phyloP scores from a whole-genome alignment of 2,113 vertebrate genomes.

The Hyperopisus bebe region DNA sequence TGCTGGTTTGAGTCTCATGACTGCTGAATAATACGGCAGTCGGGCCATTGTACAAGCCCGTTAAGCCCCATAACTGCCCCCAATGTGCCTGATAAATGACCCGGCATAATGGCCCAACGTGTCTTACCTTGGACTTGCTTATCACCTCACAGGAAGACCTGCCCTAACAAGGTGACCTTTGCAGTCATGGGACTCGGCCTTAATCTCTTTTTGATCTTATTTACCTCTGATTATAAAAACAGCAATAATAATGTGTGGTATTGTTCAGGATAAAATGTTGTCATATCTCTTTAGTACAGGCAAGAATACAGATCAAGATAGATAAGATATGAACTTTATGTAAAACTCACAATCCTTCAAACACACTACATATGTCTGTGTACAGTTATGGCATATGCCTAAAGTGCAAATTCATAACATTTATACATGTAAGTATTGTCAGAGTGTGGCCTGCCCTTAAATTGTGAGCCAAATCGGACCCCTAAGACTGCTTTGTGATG shows the following conservation, averaged over 20 bases:
- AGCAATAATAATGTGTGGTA: not conserved
- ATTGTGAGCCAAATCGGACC: not conserved
- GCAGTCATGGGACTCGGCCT: not conserved
- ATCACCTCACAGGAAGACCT: not conserved
- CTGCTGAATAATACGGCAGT: not conserved
- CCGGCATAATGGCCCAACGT: not conserved
- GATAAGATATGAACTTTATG: not conserved
- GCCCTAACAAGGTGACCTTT: not conserved
- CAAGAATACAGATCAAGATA: not conserved
- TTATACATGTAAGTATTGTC: not conserved
- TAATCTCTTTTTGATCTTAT: not conserved
- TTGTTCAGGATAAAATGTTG: not conserved
- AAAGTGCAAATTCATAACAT: not conserved
- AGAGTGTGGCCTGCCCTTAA: not conserved
- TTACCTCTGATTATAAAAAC: not conserved
- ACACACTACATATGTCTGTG: not conserved
- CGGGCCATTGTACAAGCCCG: not conserved
- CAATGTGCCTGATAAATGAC: not conserved
- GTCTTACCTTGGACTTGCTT: not conserved
- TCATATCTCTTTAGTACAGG: not conserved
- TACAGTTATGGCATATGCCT: not conserved
- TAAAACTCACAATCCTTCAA: not conserved
- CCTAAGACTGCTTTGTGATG: not conserved
- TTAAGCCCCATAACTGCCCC: not conserved
- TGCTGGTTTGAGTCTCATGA: not conserved